phyloP scores from a whole-genome alignment of 2,113 vertebrate genomes.

The Hydrochoerus hydrochaeris region DNA sequence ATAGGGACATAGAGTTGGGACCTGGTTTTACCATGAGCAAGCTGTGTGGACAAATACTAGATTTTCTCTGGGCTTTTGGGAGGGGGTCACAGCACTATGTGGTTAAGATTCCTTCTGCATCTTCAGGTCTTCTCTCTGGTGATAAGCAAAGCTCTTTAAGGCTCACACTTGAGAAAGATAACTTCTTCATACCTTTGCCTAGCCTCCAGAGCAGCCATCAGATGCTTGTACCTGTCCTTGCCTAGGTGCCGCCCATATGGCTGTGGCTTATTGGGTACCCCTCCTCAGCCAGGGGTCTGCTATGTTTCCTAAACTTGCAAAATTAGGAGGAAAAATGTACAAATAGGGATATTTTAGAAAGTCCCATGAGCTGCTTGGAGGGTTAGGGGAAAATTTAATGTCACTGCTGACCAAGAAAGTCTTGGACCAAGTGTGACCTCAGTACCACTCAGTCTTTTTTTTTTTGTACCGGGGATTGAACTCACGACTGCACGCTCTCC shows the following conservation, averaged over 20 bases:
- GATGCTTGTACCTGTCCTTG: neutral
- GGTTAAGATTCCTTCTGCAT: neutral
- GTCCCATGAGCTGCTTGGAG: neutral
- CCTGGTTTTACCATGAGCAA: neutral
- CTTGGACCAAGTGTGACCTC: neutral
- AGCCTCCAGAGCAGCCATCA: neutral
- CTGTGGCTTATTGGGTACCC: neutral
- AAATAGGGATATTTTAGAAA: neutral
- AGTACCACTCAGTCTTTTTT: neutral
- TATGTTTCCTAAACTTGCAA: neutral
- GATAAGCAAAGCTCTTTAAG: neutral
- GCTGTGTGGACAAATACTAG: neutral
- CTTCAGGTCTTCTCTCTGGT: neutral
- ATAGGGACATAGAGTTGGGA: neutral
- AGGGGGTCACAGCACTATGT: neutral
- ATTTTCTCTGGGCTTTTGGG: neutral
- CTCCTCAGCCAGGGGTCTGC: too few relatives aligned
- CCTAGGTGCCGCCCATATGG: neutral
- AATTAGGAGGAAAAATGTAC: neutral
- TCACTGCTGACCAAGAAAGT: neutral
- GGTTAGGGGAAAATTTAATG: neutral
- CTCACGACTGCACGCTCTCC: too few relatives aligned
- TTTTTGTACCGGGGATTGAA: too few relatives aligned
- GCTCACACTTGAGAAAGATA: neutral
- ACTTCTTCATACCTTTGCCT: neutral